A percentile compares a stretch with the other conserved stretches of the same genome.
Evolutionary conservation across 2,888 invertebrate genomes (phyloP).

Genomic region (Keiferia lycopersicella): DNA sequence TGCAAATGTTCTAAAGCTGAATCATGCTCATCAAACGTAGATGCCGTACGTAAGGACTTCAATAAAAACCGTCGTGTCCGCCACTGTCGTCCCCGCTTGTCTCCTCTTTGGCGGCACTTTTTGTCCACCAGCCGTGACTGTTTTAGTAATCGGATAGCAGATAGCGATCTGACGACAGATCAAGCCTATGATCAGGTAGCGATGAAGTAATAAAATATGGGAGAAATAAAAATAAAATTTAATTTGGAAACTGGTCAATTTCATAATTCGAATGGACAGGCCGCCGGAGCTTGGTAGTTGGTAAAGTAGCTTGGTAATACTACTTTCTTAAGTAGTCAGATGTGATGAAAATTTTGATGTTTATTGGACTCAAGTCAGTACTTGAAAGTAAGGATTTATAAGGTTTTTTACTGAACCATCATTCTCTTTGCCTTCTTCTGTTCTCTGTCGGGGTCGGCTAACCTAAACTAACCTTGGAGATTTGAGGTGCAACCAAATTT

Average conservation of each 20-base stretch:
- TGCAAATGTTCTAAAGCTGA: background rate
- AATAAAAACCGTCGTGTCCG: constrained; percentile 60
- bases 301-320: background rate
- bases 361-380: too few relatives aligned
- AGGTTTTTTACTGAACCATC: too few relatives aligned
- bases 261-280: constrained; percentile 42
- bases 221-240: constrained; percentile 39
- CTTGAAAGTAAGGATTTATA: too few relatives aligned
- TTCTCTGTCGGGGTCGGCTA: too few relatives aligned
- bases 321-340: too few relatives aligned
- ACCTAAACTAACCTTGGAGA: too few relatives aligned
- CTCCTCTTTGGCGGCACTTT: constrained; percentile 76
- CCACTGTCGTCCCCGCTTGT: constrained; percentile 53
- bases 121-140: constrained; percentile 69
- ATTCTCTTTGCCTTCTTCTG: too few relatives aligned
- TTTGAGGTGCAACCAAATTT: too few relatives aligned
- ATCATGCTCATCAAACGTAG: constrained; percentile 23
- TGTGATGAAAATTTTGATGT: too few relatives aligned
- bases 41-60: constrained; percentile 40
- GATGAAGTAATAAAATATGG: constrained; percentile 63
- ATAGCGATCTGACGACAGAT: constrained; percentile 55
- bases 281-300: background rate
- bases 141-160: constrained; percentile 76
- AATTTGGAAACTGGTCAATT: constrained; percentile 37
- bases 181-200: constrained; percentile 61